Conservation (phyloP, 2,113 vertebrate species). For the Hipposideros armiger region DNA sequence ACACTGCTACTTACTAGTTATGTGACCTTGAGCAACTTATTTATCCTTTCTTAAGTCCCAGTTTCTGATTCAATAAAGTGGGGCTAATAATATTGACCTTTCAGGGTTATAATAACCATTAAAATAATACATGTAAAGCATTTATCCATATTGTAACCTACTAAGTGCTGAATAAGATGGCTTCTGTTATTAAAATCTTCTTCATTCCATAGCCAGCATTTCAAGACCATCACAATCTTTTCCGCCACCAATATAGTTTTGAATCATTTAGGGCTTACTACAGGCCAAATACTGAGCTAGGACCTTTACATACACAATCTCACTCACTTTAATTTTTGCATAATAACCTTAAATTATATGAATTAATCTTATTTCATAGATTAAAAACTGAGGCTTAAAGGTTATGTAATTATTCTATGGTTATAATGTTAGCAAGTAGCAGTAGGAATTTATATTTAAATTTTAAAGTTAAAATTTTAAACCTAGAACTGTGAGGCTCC, state of each 20-base stretch:
- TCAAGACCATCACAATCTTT: neutral
- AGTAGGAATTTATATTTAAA: neutral
- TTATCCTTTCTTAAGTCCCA: neutral
- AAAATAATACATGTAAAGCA: neutral
- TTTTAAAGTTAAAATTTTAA: neutral
- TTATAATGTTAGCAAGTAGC: neutral
- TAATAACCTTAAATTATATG: neutral
- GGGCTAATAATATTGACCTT: neutral
- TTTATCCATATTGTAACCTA: neutral
- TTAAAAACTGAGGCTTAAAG: conserved; percentile 44
- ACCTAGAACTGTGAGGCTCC: neutral
- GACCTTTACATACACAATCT: neutral
- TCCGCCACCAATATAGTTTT: neutral
- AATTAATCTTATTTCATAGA: conserved; percentile 43
- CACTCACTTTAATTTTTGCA: neutral
- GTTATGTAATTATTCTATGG: neutral
- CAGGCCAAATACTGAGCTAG: neutral
- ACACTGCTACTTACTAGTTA: neutral
- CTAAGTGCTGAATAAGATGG: neutral
- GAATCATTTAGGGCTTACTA: neutral
- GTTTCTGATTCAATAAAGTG: neutral
- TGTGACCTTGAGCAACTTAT: neutral
- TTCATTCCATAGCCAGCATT: neutral
- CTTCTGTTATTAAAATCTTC: neutral
- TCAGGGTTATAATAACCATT: neutral